Evolutionary conservation across 2,113 vertebrate genomes (phyloP).

Genomic region (Himantopus leucocephalus): DNA sequence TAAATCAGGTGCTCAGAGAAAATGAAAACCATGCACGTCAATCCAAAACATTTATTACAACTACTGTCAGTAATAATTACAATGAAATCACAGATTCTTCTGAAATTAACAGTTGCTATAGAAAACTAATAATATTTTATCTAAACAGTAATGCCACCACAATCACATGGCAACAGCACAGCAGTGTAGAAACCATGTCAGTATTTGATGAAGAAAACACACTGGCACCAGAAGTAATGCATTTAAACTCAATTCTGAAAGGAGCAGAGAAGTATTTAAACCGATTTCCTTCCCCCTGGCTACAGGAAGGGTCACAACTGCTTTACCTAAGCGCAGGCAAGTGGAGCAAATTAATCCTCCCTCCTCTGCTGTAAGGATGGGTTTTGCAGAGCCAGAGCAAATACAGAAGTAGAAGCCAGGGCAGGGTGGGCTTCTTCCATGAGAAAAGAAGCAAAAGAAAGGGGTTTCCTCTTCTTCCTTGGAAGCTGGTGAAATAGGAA

Average conservation of each 20-base stretch:
- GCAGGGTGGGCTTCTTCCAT: not conserved
- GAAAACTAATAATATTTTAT: slow-evolving; percentile 13
- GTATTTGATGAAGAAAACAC: not conserved
- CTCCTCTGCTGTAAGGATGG: not conserved
- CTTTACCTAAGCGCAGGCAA: not conserved
- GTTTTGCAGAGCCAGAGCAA: not conserved
- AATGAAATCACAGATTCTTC: not conserved
- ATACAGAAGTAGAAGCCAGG: not conserved
- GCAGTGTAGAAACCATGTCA: not conserved
- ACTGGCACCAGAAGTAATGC: not conserved
- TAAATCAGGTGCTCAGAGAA: not conserved
- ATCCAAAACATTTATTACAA: not conserved
- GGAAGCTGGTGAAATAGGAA: not conserved
- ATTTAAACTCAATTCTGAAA: not conserved
- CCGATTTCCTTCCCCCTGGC: not conserved
- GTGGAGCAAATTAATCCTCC: not conserved
- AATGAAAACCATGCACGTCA: not conserved
- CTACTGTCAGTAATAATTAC: not conserved
- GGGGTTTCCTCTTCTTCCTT: not conserved
- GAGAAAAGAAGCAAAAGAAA: not conserved
- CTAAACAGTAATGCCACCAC: not conserved
- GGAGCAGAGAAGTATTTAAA: not conserved
- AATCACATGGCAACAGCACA: slow-evolving; percentile 25
- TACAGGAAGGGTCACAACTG: not conserved
- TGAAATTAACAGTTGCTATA: not conserved